phyloP scores from a whole-genome alignment of 2,113 vertebrate genomes.

The Jaculus jaculus region DNA sequence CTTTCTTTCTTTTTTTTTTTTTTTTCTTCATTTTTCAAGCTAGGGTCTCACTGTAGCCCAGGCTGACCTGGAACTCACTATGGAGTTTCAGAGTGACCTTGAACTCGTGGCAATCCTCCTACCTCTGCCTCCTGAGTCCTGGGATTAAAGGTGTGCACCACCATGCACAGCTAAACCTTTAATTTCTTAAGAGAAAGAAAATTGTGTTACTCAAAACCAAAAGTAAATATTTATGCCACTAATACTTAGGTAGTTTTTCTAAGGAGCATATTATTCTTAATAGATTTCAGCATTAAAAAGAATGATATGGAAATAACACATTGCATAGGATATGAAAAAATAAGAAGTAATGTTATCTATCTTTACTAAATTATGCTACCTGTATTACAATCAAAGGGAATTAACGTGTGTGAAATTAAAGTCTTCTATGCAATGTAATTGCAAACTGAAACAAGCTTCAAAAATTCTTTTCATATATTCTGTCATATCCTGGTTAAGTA shows the following conservation, averaged over 20 bases:
- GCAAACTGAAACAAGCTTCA: background rate
- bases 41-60: too few relatives aligned
- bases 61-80: too few relatives aligned
- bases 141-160: too few relatives aligned
- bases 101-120: too few relatives aligned
- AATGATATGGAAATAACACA: background rate
- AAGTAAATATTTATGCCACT: background rate
- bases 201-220: background rate
- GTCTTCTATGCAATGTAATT: background rate
- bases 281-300: background rate
- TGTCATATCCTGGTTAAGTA: too few relatives aligned
- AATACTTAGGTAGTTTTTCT: background rate
- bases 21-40: too few relatives aligned
- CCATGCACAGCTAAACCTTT: background rate
- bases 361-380: background rate
- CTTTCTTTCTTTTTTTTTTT: too few relatives aligned
- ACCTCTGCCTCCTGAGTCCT: too few relatives aligned
- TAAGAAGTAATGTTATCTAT: background rate
- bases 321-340: background rate
- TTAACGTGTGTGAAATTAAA: background rate
- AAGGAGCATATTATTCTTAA: background rate
- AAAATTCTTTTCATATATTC: too few relatives aligned
- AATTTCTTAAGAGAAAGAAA: background rate
- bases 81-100: too few relatives aligned
- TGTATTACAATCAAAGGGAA: background rate